Percentiles rank a stretch among this genome's conserved stretches.
Conservation (phyloP, 2,888 invertebrate species). For the Lycia hirtaria region DNA sequence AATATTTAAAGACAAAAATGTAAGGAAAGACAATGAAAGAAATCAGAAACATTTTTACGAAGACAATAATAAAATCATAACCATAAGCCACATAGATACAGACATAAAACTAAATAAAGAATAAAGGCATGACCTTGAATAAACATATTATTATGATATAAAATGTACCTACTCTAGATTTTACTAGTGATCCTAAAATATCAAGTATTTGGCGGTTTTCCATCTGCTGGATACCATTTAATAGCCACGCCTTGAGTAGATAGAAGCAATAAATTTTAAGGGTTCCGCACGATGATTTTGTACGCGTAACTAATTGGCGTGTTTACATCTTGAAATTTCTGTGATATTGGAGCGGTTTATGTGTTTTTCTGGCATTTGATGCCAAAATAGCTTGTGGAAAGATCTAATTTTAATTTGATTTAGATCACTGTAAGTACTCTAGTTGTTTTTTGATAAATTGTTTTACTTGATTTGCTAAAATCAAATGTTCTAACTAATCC, state of each 20-base stretch:
- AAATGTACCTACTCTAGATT: conserved; percentile 42
- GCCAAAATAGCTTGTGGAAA: conserved; percentile 3
- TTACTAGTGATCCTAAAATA: conserved; percentile 56
- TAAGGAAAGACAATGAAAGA: not conserved
- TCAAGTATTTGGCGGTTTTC: conserved; percentile 54
- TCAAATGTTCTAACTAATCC: too few species aligned
- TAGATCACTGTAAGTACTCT: conserved; percentile 2
- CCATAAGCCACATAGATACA: not conserved
- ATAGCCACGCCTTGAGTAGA: conserved; percentile 32
- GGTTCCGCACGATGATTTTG: conserved; percentile 16
- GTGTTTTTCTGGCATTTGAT: conserved; percentile 5
- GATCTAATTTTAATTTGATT: conserved; percentile 22
- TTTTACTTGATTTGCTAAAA: conserved; percentile 5
- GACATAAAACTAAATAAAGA: conserved; percentile 3
- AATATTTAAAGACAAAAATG: too few species aligned
- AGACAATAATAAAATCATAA: not conserved
- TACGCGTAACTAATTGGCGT: conserved; percentile 26
- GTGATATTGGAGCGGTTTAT: conserved; percentile 8
- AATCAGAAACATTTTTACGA: not conserved
- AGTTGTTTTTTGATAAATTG: conserved; percentile 6
- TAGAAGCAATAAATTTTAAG: conserved; percentile 21
- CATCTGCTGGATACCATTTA: conserved; percentile 44
- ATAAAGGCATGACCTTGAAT: conserved; percentile 4
- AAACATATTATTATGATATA: conserved; percentile 44
- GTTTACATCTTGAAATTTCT: conserved; percentile 29